Evolutionary conservation across 1,140 invertebrate species (phyloP).

Genomic region (Pachypsylla venusta): DNA sequence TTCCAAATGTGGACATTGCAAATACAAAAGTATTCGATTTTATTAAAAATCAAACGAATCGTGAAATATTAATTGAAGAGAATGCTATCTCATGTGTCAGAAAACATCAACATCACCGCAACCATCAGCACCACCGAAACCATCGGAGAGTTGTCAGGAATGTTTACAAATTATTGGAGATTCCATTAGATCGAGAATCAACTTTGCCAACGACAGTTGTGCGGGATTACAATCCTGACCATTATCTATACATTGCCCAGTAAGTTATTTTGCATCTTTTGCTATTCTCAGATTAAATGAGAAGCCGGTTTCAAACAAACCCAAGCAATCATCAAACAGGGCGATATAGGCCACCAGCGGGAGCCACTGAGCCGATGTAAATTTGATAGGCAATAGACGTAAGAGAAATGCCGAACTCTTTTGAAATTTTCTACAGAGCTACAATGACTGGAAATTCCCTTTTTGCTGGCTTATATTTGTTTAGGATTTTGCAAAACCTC

Average conservation of each 20-base stretch:
- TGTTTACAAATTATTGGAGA: background rate
- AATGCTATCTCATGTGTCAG: background rate
- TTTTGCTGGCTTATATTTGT: too few species aligned
- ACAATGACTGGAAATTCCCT: too few species aligned
- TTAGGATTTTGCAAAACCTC: too few species aligned
- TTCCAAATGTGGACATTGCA: background rate
- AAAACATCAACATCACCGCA: background rate
- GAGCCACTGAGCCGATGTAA: too few species aligned
- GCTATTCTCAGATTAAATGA: too few species aligned
- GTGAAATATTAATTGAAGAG: background rate
- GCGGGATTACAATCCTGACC: background rate
- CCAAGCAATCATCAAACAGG: too few species aligned
- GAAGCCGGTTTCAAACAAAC: too few species aligned
- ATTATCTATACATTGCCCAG: background rate
- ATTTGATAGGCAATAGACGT: too few species aligned
- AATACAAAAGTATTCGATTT: background rate
- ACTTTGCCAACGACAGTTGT: background rate
- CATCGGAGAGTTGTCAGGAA: background rate
- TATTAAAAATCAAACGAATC: background rate
- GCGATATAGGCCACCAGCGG: too few species aligned
- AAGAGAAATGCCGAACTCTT: too few species aligned
- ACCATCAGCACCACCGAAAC: background rate
- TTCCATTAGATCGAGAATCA: background rate
- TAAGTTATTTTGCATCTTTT: constrained; percentile 2
- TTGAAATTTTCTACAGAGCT: too few species aligned